Conservation (phyloP, 2,113 vertebrate species). For the Agapornis roseicollis region DNA sequence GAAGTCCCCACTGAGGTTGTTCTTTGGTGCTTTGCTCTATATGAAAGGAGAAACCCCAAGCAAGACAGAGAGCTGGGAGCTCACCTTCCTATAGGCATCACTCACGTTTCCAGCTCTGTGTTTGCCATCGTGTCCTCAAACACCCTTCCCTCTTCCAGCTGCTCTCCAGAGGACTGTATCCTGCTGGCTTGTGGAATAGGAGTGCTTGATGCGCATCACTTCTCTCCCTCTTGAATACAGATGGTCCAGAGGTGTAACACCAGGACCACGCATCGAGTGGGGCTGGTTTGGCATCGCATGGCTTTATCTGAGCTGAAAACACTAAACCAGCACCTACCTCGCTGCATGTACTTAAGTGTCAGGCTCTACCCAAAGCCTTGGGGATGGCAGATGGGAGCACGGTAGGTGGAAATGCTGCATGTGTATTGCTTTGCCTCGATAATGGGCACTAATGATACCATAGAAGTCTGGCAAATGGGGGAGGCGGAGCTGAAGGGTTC, state of each 20-base stretch:
- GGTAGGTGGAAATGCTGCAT: rapidly evolving
- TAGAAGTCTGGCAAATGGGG: background rate
- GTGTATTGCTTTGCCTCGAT: background rate
- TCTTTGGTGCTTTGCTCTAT: background rate
- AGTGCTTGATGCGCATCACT: background rate
- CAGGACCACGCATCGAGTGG: rapidly evolving
- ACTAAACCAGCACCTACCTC: background rate
- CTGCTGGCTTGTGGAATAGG: background rate
- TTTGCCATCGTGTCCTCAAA: background rate
- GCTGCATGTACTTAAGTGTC: rapidly evolving
- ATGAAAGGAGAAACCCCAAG: rapidly evolving
- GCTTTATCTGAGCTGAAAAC: background rate
- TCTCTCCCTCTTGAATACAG: rapidly evolving
- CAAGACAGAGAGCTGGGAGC: rapidly evolving
- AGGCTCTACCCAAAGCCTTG: background rate
- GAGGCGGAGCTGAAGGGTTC: background rate
- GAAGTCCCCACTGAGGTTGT: too few relatives aligned
- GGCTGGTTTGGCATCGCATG: rapidly evolving
- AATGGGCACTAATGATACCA: rapidly evolving
- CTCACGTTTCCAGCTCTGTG: background rate
- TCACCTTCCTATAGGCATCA: background rate
- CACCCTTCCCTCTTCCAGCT: too few relatives aligned
- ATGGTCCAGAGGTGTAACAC: rapidly evolving
- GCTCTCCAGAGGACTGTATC: rapidly evolving
- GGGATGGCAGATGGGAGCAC: too few relatives aligned